These are phyloP conservation scores for Phasia obesa DNA, from an alignment of 2,888 invertebrate species.

Conservation along the genomic window DNA sequence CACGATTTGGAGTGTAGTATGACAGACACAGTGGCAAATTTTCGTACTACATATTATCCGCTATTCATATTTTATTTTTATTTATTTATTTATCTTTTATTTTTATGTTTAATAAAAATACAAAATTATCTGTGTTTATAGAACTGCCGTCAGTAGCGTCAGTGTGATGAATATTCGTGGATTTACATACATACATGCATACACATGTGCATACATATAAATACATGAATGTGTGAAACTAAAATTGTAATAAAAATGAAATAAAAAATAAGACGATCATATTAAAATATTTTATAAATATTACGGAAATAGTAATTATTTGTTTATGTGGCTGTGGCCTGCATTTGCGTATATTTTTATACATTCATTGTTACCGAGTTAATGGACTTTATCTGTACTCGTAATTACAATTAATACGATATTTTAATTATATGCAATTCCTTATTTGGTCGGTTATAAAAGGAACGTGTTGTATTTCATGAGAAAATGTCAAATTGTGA, in stretches of 20 bases:
- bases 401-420: slow-evolving; percentile 20
- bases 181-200: background rate
- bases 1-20: too few relatives aligned
- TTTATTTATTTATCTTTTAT: background rate
- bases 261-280: background rate
- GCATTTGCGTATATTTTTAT: background rate
- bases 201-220: too few relatives aligned
- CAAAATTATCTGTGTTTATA: slow-evolving; percentile 42
- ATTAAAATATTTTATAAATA: slow-evolving; percentile 36
- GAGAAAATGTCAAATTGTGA: background rate
- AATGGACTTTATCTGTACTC: slow-evolving; percentile 38
- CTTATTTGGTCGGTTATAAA: background rate
- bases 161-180: background rate
- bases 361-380: slow-evolving; percentile 19
- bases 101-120: background rate
- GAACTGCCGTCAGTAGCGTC: slow-evolving; percentile 30
- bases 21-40: slow-evolving; percentile 21
- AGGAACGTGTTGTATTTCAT: slow-evolving; percentile 2
- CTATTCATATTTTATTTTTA: slow-evolving; percentile 5
- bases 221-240: background rate
- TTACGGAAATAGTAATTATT: slow-evolving; percentile 55
- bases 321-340: slow-evolving; percentile 14
- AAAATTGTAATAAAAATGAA: background rate
- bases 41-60: slow-evolving; percentile 10
- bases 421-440: slow-evolving; percentile 8